These are phyloP conservation scores for Thereuonema tuberculata DNA, from an alignment of 1,140 invertebrate species.

Conservation along the genomic window DNA sequence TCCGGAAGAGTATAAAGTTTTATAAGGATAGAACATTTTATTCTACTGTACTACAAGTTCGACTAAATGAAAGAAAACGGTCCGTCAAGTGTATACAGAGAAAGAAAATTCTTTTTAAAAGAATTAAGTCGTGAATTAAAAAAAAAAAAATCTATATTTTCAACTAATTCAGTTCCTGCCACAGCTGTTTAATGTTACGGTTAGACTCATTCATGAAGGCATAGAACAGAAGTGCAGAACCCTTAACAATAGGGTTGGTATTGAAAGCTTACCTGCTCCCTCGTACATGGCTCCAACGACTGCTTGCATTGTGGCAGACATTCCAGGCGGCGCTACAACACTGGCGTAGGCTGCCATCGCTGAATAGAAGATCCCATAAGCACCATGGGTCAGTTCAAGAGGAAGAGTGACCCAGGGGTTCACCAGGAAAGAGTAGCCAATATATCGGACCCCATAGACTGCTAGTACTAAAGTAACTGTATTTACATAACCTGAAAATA, in stretches of 20 bases:
- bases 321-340: conserved; percentile 64
- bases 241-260: too few relatives aligned
- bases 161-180: too few relatives aligned
- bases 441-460: conserved; percentile 56
- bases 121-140: too few relatives aligned
- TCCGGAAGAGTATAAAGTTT: too few relatives aligned
- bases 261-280: conserved; percentile 46
- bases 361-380: conserved; percentile 75
- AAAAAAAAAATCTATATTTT: background rate
- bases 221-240: too few relatives aligned
- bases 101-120: too few relatives aligned
- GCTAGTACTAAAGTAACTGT: conserved; percentile 68
- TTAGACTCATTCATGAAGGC: too few relatives aligned
- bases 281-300: conserved; percentile 71
- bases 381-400: conserved; percentile 73
- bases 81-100: too few relatives aligned
- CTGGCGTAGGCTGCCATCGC: conserved; percentile 77
- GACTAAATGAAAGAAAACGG: too few relatives aligned
- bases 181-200: too few relatives aligned
- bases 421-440: conserved; percentile 61
- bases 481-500: conserved; percentile 49
- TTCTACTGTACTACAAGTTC: too few relatives aligned
- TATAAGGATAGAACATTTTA: too few relatives aligned
- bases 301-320: conserved; percentile 57
- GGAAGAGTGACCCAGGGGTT: conserved; percentile 70